phyloP scores from a whole-genome alignment of 2,797 vertebrate genomes.

The Siniperca undulata region DNA sequence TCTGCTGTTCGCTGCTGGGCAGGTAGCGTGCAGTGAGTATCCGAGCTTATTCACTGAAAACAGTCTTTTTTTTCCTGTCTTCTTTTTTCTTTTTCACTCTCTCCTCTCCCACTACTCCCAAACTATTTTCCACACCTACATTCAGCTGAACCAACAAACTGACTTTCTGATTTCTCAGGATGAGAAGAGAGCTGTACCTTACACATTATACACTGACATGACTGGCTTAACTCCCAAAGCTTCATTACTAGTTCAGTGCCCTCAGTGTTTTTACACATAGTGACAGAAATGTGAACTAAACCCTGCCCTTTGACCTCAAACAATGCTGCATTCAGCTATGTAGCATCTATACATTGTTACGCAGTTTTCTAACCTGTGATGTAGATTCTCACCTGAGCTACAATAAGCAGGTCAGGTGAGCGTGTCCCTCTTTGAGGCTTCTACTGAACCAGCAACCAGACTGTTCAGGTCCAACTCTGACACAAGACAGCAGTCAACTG shows the following conservation, averaged over 20 bases:
- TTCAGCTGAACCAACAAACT: background rate
- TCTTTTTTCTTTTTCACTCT: background rate
- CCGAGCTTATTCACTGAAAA: background rate
- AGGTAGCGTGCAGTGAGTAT: background rate
- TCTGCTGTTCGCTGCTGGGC: background rate
- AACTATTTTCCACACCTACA: background rate
- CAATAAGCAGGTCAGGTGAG: background rate
- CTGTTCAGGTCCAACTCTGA: background rate
- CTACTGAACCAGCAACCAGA: background rate
- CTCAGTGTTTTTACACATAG: slow-evolving; percentile 32
- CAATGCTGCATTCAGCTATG: slow-evolving; percentile 24
- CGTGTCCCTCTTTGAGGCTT: background rate
- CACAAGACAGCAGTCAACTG: background rate
- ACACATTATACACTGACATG: slow-evolving; percentile 58
- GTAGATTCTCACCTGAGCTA: slow-evolving; percentile 10
- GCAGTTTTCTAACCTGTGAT: slow-evolving; percentile 8
- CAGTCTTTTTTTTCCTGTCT: background rate
- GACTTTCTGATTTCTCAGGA: slow-evolving; percentile 14
- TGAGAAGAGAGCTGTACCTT: background rate
- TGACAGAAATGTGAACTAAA: slow-evolving; percentile 56
- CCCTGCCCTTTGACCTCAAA: slow-evolving; percentile 32
- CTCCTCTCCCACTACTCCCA: background rate
- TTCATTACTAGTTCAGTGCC: slow-evolving; percentile 45
- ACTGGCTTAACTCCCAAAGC: slow-evolving; percentile 40
- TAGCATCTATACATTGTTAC: background rate